Evolutionary conservation across 2,113 vertebrate species (phyloP), one percentile per base, ranked within the genome.

Genomic region (Psephotus haematonotus): DNA sequence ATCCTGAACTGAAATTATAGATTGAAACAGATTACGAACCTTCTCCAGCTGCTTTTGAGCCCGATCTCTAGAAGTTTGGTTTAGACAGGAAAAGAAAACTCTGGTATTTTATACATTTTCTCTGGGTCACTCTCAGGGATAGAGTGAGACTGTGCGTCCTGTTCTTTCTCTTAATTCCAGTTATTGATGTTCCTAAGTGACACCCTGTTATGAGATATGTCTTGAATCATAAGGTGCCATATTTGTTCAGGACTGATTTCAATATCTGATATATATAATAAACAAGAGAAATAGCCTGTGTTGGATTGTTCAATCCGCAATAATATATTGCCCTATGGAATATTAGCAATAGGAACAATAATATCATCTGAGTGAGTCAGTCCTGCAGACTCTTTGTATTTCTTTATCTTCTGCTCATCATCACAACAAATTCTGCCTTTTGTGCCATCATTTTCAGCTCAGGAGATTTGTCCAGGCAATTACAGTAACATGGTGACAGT

Each of bases 341-440:
- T 88, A 90, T 94, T 68, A 95, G 88, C 82, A 92, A 55, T 92
- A 87, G 86, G 81, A 94, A 60, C 50, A 88, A 94, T 90, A 93
- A 93, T 75, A 78, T 23, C 63, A 62, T 88, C 90, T 83, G 90
- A 88, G 72, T 95, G 85, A 96, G 75, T 86, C 88, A 94, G 46
- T 86, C 68, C 50, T 50, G 53, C 43, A 70, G 68, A 29, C 6
- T 63, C 41, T 43, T 33, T 43, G 75, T 6, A 6, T 2, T 24
- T 69, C 57, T 59, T 86, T 57, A 86, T 95, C 76, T 88, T 63
- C 81, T 78, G 35, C 43, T 90, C 76, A 41, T 83, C 86, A 15
- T 44, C 64, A 60, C 50, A 65, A 35, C 55, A 49, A 71, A 78
- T 86, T 62, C 60, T 95, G 37, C 52, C 43, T 72, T 79, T 74